Evolutionary conservation across 2,888 invertebrate genomes (phyloP), one percentile per base, ranked within the genome.

Genomic region (Metellina segmentata): DNA sequence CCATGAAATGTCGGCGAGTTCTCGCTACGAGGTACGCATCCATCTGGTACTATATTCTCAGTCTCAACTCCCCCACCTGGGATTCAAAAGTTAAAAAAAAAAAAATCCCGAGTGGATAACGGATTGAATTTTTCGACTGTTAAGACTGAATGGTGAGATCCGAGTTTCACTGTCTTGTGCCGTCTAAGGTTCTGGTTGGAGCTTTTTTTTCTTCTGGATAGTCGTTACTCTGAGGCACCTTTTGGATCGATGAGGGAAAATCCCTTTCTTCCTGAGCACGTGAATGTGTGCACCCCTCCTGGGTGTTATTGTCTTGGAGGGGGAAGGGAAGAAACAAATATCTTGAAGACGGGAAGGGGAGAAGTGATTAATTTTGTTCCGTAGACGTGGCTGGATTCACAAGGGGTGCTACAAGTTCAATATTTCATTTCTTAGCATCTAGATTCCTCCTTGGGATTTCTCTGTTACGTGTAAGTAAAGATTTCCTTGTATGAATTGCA

Each of bases 1-100:
- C 71, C 53, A 89, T 89, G 89, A 89, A 89, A 89, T 69, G 81
- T 89, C 48, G 61, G 82, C 75, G 71, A 82, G 77, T 48, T 71
- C 53, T 48, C 6, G 61, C 61, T 61, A 16, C 11, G 61, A 61
- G 16, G 16, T 16, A 61, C 16, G 61, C 61, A 9, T 61, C 13
- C 34, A 34, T 34, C 34, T 34, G 34, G 34, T 34, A 34, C 34
- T 34, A 34, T 4, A 34, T 34, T 1, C 34, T 34, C 34, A 34
- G 34, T 4, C 34, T 34, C 34, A 4, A 34, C 34, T 34, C 34
- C 34, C 34, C 34, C 34, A 34, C 34, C 34, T 34, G 34, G 4
- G 34, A n/a, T n/a, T n/a, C n/a, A n/a, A 34, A 34, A 4, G 34
- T 4, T n/a, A n/a, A 34, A 34, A 16, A 61, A 61, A 6, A 9